Percentiles rank a stretch among this genome's conserved stretches.
Conservation (phyloP, 2,888 invertebrate genomes). For the Petrolisthes cinctipes region DNA sequence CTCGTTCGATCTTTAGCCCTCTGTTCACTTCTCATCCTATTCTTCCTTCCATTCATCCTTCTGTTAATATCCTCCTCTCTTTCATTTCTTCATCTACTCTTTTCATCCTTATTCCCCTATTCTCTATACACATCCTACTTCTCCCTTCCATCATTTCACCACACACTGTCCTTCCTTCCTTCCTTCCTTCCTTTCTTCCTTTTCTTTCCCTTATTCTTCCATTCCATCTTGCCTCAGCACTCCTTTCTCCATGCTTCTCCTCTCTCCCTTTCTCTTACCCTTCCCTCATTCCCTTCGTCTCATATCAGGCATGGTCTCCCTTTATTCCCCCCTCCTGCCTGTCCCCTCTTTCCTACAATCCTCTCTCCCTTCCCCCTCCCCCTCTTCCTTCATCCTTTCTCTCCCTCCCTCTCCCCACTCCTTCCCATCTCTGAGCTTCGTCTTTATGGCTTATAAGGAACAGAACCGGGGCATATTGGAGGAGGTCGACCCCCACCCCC, state of each 20-base stretch:
- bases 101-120: not conserved
- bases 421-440: not conserved
- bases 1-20: not conserved
- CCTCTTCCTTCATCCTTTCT: slow-evolving; percentile 15
- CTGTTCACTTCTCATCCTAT: not conserved
- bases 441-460: slow-evolving; percentile 36
- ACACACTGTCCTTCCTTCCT: not conserved
- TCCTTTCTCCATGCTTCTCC: not conserved
- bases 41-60: not conserved
- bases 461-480: slow-evolving; percentile 13
- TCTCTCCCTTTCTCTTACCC: not conserved
- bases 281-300: slow-evolving; percentile 12
- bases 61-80: not conserved
- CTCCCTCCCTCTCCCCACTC: slow-evolving; percentile 15
- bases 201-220: not conserved
- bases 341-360: not conserved
- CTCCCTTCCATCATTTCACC: slow-evolving; percentile 1
- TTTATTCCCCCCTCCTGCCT: slow-evolving; percentile 11
- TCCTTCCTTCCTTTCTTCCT: not conserved
- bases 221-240: not conserved
- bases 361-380: not conserved
- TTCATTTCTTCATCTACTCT: not conserved
- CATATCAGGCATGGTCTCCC: too few species aligned
- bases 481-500: too few species aligned
- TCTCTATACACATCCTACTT: not conserved